Evolutionary conservation across 2,797 vertebrate species (phyloP), one percentile per base, ranked within the genome.

Genomic region (Oreonectes daqikongensis): DNA sequence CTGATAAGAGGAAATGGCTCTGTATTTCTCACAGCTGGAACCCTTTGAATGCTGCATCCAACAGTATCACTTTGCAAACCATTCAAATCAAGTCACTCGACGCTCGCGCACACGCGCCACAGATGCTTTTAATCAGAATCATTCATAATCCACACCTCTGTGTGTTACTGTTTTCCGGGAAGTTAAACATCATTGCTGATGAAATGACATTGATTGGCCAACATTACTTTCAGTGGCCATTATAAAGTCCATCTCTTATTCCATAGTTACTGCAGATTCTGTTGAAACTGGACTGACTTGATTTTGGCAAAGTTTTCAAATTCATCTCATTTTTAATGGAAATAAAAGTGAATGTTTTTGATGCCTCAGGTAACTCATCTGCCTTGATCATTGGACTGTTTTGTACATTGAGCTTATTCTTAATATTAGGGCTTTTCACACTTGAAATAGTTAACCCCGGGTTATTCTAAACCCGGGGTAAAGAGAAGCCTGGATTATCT

Each of bases 181-280:
- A 81, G 69, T 53, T 44, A 55, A 78, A 61, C 5, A 4, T 42
- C 57, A 55, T 76, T 78, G 73, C 42, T 73, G 52, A 79, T 79
- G 72, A 79, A 82, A 82, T 46, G 73, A 42, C 72, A 76, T 70
- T 81, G 81, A 84, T 76, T 82, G 75, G 67, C 52, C 44, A 76
- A 82, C 72, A 65, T 78, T 66, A 75, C 64, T 52, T 79, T 78
- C 38, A 77, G 61, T 26, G 65, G 18, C 40, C 61, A 75, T 20
- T 78, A n/a, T 75, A 75, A 59, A 59, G 71, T 76, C 44, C 22
- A 40, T 42, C 71, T 71, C 24, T 61, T 77, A 63, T 71, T 50
- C 22, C 30, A 32, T 72, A 10, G 71, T 53, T 65, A 63, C 66
- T 52, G 35, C 70, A 20, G 64, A 30, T 57, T 24, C 65, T 53